Evolutionary conservation across 92 coral and sea anemone species (phyloP), one percentile per base, ranked within the genome.

Genomic region (Metridium senile): DNA sequence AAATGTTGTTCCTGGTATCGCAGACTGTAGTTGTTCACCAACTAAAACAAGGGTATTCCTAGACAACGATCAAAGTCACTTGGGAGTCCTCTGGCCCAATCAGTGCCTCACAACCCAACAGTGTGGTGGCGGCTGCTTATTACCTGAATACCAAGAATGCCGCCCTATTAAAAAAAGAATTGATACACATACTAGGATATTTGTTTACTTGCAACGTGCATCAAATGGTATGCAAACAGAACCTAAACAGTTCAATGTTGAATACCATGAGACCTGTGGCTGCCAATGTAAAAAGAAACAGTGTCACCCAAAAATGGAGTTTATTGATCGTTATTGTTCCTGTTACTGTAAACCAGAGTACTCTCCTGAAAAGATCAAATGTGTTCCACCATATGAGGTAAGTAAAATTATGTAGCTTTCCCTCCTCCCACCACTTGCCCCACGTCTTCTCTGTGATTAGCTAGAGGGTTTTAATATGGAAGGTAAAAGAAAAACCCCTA

Each of bases 341-440:
- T 73, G 78, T 58, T 11, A 26, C 31, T 73, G 78, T 52, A 73
- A 73, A 28, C 31, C 43, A 53, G 78, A 58, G 45, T 73, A 49
- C 26, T 51, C 67, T 9, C 27, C 4, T 25, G 35, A 20, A 20
- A 58, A 26, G 21, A 23, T 73, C 33, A 57, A 73, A 1, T 73
- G 78, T 34, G 9, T 6, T 26, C 20, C 63, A 9, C 68, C 68
- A 21, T 58, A 51, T 54, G 51, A 26, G 52, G 78, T 73, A 73
- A 32, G 68, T 33, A 45, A 26, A n/a, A 3, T 34, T 16, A 34
- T 33, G 16, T 29, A 53, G 47, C 25, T 70, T 26, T 33, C 13
- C 26, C n/a, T n/a, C n/a, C n/a, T n/a, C n/a, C n/a, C n/a, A n/a
- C n/a, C n/a, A n/a, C n/a, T n/a, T n/a, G n/a, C n/a, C n/a, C n/a